Base-by-base conservation (phyloP, 2,888 invertebrate genomes). In the Drosophila kambysellisi region DNA sequence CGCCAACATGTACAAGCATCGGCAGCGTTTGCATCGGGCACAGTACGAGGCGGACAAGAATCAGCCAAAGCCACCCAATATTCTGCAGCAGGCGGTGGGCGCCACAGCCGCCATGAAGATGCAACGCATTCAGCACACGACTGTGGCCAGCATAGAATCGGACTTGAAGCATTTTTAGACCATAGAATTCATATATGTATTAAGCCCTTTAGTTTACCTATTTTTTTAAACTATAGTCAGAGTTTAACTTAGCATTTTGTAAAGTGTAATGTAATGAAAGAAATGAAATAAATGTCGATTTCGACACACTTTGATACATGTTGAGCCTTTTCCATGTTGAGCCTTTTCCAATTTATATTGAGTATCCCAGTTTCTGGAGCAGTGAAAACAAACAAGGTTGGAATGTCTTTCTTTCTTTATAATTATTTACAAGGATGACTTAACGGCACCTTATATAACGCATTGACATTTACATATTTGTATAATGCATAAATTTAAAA, bases 391-490 rank as follows among this genome's bases (percentile, higher is more conserved):
- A 91, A 92, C 89, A 88, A 87, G 75, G 81, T 92, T 92, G 92
- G 92, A 92, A 92, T 92, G 92, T 92, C 91, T 92, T 92, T 92
- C 82, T 88, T 91, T 91, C 91, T 88, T 86, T 92, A 91, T 92
- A 92, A 92, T 92, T 93, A 93, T 93, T 92, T 93, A 93, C 92
- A 93, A 91, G 92, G 92, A 91, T 92, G 89, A 84, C 90, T 89
- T 88, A 90, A 82, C 87, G 77, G 84, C 88, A 86, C 89, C 90
- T 91, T 90, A 87, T 88, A 81, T 83, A 90, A 88, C 85, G 81
- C 86, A 75, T 70, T 79, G 81, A 85, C 86, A 89, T 81, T 86
- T 88, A 80, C 83, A 79, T 85, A 74, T 59, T 82, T 81, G 65
- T 70, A 70, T 74, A 74, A 88, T 79, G 78, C 79, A 81, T 88